A percentile compares a stretch with the other conserved stretches of the same genome.
Conservation (phyloP, 2,113 vertebrate genomes). For the Actenoides hombroni region DNA sequence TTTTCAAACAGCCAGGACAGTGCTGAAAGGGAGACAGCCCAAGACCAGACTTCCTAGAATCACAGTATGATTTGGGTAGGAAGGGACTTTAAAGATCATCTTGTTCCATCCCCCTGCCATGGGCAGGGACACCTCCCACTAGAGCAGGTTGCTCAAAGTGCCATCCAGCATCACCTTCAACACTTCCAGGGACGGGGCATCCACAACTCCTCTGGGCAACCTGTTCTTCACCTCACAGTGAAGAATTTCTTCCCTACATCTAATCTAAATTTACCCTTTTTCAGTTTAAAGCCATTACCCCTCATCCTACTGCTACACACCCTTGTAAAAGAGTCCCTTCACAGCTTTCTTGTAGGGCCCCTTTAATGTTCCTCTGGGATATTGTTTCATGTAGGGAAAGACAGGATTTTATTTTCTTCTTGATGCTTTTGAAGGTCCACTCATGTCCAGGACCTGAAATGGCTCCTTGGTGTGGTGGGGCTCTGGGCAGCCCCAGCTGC, state of each 20-base stretch:
- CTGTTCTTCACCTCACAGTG: not conserved
- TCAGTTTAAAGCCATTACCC: not conserved
- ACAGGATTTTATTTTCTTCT: not conserved
- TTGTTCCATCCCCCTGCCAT: not conserved
- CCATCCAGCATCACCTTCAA: not conserved
- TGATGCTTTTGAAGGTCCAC: not conserved
- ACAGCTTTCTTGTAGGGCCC: not conserved
- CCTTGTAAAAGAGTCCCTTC: not conserved
- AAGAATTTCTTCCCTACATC: not conserved
- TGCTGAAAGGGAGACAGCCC: not conserved
- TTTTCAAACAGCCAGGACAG: not conserved
- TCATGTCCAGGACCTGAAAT: not conserved
- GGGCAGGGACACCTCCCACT: not conserved
- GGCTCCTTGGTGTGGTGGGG: not conserved
- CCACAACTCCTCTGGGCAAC: not conserved
- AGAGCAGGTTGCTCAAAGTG: not conserved
- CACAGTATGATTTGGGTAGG: not conserved
- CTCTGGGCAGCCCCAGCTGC: not conserved
- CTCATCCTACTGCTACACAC: not conserved
- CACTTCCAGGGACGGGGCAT: not conserved
- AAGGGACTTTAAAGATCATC: not conserved
- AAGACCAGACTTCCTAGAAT: not conserved
- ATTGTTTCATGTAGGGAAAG: accelerated
- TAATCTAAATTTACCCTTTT: not conserved
- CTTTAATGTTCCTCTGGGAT: not conserved